Base-by-base conservation (phyloP, 2,888 invertebrate species). In the Ophion costatus region DNA sequence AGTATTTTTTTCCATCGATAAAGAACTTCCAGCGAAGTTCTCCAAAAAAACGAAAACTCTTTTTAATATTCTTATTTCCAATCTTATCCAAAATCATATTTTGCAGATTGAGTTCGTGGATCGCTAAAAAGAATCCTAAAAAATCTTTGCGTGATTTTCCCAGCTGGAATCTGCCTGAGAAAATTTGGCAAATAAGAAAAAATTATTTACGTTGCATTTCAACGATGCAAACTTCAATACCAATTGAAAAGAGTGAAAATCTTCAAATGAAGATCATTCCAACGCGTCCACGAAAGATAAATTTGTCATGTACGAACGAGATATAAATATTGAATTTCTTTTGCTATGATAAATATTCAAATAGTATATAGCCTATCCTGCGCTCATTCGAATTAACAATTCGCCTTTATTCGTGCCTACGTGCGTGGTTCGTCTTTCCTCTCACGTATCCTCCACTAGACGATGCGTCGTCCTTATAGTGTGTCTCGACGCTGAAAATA, bases 361-460 rank as follows among this genome's bases (percentile, higher is more conserved):
- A 51, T 51, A 22, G 59, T 59, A 14, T 42, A 17, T 42, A 29
- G 20, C 14, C 11, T 45, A 59, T 77, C 71, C 61, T 70, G 66
- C 61, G 64, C 61, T 67, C 63, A 51, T 70, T 17, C 61, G n/a
- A n/a, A 57, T 59, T 24, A 38, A 56, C 33, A 56, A 64, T 51
- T 61, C 51, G 69, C 3, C 17, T 67, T 70, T 71, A 59, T 67
- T 79, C 66, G 71, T 33, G n/a, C 56, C 82, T 63, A 5, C 71
- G 51, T 38, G 33, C 64, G 67, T 51, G 51, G 51, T 69, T 80
- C 38, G 67, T 77, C 71, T 80, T 82, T 67, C 80, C 67, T 63
- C 82, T 85, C 85, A 73, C 82, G 82, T 85, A 73, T 79, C n/a
- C 9, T 10, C 20, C 9, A 38, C 56, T 70, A 24, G 59, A 42